These are phyloP conservation scores for Alfaro cultratus DNA, from an alignment of 2,797 vertebrate genomes.

Conservation along the genomic window DNA sequence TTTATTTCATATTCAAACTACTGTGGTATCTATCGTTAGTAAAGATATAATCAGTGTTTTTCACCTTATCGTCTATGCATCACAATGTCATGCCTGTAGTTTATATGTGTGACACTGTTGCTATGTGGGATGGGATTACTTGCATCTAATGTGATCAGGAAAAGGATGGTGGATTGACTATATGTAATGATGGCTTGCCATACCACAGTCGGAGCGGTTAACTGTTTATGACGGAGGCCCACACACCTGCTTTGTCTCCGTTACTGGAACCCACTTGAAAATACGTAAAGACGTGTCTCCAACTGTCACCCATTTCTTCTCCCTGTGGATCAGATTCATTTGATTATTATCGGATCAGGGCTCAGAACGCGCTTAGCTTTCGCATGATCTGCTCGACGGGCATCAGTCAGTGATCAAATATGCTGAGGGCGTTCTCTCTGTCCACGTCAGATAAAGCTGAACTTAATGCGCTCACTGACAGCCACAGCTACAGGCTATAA, in stretches of 20 bases:
- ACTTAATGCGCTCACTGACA: neutral
- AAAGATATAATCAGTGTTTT: neutral
- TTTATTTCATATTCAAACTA: no score
- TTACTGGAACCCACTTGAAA: slow-evolving; percentile 98
- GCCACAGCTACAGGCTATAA: neutral
- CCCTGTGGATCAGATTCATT: slow-evolving; percentile 80
- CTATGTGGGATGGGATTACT: neutral
- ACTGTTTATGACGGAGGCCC: slow-evolving; percentile 24
- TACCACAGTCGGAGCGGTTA: neutral
- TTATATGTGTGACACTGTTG: neutral
- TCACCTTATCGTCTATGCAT: neutral
- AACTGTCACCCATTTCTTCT: slow-evolving; percentile 99
- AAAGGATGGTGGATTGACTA: neutral
- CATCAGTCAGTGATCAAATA: neutral
- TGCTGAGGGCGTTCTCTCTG: slow-evolving; percentile 13
- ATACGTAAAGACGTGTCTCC: slow-evolving; percentile 96
- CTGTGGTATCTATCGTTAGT: neutral
- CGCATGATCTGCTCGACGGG: neutral
- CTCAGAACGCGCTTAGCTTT: neutral
- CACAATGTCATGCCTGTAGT: neutral
- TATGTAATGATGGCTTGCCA: neutral
- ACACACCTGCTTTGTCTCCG: slow-evolving; percentile 93
- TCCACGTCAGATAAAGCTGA: slow-evolving; percentile 18
- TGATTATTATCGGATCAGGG: slow-evolving; percentile 13
- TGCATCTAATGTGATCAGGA: neutral